Evolutionary conservation across 2,113 vertebrate genomes (phyloP).

Genomic region (Aix galericulata): DNA sequence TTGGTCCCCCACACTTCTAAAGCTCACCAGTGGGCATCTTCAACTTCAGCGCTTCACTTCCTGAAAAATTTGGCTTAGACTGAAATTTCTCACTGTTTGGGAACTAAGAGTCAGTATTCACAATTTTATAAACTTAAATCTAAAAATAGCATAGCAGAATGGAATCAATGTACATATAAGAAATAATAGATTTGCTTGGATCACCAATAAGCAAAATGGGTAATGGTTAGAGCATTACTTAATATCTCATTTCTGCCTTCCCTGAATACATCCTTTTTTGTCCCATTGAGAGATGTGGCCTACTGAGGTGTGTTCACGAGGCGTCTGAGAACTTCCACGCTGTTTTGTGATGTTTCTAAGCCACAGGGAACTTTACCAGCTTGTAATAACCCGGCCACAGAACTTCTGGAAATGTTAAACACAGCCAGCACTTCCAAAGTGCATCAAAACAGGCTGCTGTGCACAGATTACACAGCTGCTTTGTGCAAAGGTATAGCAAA

Average conservation of each 20-base stretch:
- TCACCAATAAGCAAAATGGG: neutral
- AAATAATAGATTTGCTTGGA: neutral
- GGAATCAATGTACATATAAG: neutral
- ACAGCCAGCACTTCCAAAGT: neutral
- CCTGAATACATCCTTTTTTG: neutral
- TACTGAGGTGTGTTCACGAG: neutral
- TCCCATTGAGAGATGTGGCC: neutral
- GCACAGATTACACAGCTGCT: neutral
- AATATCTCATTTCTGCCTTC: neutral
- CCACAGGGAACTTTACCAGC: neutral
- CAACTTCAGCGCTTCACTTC: neutral
- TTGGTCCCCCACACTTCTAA: neutral
- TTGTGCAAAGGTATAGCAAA: neutral
- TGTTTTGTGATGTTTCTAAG: neutral
- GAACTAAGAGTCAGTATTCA: neutral
- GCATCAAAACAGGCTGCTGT: neutral
- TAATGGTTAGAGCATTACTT: neutral
- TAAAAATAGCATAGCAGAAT: neutral
- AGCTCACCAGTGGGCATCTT: neutral
- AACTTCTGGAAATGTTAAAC: neutral
- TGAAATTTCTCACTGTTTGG: neutral
- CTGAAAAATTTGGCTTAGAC: neutral
- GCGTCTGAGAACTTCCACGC: neutral
- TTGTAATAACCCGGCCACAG: neutral
- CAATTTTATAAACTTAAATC: neutral